Base-by-base conservation (phyloP, 1,140 invertebrate species). In the Ylistrum balloti region DNA sequence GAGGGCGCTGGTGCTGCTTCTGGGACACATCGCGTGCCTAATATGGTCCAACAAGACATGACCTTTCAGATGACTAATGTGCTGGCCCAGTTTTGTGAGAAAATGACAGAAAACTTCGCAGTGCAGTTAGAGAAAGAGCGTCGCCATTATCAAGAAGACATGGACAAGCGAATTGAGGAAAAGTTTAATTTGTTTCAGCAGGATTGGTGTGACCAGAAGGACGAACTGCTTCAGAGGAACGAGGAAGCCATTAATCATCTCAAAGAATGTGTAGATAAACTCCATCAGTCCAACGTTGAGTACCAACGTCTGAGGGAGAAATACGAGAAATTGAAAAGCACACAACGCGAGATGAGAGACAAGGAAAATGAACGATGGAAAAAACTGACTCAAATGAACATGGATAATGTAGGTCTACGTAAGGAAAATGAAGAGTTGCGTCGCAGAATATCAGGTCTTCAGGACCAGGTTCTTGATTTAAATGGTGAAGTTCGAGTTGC, bases 351-450 rank as follows among this genome's bases (percentile, higher is more conserved):
- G 33, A 74, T 91, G n/a, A 86, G 91, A 56, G 91, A 90, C 74
- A 90, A 89, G 74, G 91, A 91, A 35, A 91, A 88, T 28, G 91
- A 91, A 34, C 38, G 91, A 86, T 91, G 91, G 91, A 87, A 91
- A 33, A 86, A 88, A 85, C 88, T 91, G 15, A 88, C 91, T 33
- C 87, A 90, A 28, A 20, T 88, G 7, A 91, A 91, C 87, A 56
- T 87, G 17, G 89, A 91, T 33, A 91, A 88, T 86, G 41, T 87
- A 10, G 87, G 86, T 35, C 33, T 91, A 86, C 88, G 85, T 33
- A 85, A 34, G 20, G 34, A 85, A 86, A 91, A 91, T n/a, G 89
- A 90, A 9, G 87, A 45, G 13, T 48, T 91, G 28, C 88, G 88
- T 41, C 33, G 85, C 9, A 88, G 90, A 85, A 74, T 91, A 15